phyloP scores from a whole-genome alignment of 2,797 vertebrate genomes.

The Typhlichthys subterraneus region DNA sequence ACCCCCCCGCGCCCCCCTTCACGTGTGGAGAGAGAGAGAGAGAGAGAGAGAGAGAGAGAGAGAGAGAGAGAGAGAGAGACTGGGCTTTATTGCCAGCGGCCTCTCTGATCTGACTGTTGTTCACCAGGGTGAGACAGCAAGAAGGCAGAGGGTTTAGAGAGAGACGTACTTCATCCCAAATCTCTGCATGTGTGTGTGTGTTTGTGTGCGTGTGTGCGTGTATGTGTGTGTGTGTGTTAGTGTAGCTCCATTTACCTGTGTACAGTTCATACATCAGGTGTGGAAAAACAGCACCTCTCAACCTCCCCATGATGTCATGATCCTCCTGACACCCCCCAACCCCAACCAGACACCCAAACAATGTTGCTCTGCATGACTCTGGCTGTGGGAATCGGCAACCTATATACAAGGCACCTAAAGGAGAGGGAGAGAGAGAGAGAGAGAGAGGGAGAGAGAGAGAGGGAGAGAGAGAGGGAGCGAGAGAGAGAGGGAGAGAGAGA shows the following conservation, averaged over 20 bases:
- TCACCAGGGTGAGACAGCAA: slow-evolving; percentile 28
- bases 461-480: background rate
- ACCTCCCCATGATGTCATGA: slow-evolving; percentile 39
- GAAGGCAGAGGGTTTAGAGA: background rate
- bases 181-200: no score
- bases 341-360: slow-evolving; percentile 56
- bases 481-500: background rate
- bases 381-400: slow-evolving; percentile 89
- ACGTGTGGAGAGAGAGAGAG: background rate
- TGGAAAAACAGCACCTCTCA: background rate
- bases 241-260: no score
- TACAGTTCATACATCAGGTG: no score
- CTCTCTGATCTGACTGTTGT: slow-evolving; percentile 43
- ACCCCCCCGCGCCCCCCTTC: no score
- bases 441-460: background rate
- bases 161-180: background rate
- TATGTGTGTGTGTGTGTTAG: no score
- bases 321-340: slow-evolving; percentile 58
- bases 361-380: slow-evolving; percentile 74
- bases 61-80: background rate
- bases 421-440: background rate
- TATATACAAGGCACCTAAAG: slow-evolving; percentile 83
- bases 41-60: background rate
- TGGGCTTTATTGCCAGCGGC: slow-evolving; percentile 33
- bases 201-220: no score